A percentile compares a stretch with the other conserved stretches of the same genome.
These are phyloP conservation scores for Xylota sylvarum DNA, from an alignment of 2,888 invertebrate species.

Conservation along the genomic window DNA sequence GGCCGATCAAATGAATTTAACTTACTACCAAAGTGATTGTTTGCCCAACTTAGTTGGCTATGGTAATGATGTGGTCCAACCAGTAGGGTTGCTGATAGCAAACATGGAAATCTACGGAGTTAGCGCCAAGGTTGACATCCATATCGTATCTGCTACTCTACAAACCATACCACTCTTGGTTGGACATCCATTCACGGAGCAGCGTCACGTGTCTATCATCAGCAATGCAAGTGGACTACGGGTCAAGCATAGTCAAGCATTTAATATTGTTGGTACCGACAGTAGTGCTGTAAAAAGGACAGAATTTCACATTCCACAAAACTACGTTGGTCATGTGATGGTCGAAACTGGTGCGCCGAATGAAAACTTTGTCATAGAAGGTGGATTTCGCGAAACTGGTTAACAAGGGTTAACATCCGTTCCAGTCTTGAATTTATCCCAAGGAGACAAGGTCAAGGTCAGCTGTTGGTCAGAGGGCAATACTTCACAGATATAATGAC, in stretches of 20 bases:
- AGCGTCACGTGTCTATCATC: too few relatives aligned
- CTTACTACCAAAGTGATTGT: background rate
- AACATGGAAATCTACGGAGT: background rate
- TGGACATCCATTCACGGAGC: conserved; percentile 7
- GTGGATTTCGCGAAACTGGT: too few relatives aligned
- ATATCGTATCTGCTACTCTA: conserved; percentile 10
- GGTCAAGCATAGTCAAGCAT: too few relatives aligned
- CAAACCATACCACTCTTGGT: conserved; percentile 6
- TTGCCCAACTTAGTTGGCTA: conserved; percentile 26
- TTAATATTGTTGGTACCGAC: background rate
- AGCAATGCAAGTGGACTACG: too few relatives aligned
- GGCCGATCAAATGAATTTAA: too few relatives aligned
- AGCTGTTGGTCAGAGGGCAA: too few relatives aligned
- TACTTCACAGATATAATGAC: too few relatives aligned
- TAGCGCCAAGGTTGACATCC: conserved; percentile 4
- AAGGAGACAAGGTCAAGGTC: too few relatives aligned
- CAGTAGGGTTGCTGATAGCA: conserved; percentile 11
- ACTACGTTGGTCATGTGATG: background rate
- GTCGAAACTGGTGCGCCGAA: too few relatives aligned
- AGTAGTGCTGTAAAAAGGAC: conserved; percentile 4
- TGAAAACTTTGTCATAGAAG: too few relatives aligned
- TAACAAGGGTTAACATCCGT: too few relatives aligned
- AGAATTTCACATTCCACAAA: conserved; percentile 1
- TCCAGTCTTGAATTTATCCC: too few relatives aligned
- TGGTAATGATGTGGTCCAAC: background rate